Percentiles rank a stretch among this genome's conserved stretches.
Evolutionary conservation across 2,888 invertebrate species (phyloP).

Genomic region (Drosophila subsilvestris): DNA sequence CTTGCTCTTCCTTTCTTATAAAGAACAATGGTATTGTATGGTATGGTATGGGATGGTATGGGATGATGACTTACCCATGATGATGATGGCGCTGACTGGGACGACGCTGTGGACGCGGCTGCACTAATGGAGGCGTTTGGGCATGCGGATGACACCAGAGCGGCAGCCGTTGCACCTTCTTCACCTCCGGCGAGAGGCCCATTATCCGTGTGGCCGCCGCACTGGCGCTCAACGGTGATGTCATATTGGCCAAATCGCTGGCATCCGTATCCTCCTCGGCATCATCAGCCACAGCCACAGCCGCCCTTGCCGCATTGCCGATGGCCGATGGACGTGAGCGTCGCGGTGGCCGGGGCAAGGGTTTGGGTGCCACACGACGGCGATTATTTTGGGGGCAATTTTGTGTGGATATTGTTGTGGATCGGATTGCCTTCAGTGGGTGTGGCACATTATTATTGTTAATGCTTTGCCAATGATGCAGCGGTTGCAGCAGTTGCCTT

Average conservation of each 20-base stretch:
- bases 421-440: constrained; percentile 53
- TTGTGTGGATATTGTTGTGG: constrained; percentile 35
- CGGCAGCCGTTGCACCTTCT: constrained; percentile 64
- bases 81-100: constrained; percentile 26
- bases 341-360: constrained; percentile 40
- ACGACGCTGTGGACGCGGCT: constrained; percentile 18
- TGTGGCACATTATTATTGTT: constrained; percentile 47
- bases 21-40: no score
- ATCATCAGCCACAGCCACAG: background rate
- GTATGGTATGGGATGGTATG: background rate
- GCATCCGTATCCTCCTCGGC: constrained; percentile 57
- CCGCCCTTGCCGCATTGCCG: background rate
- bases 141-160: constrained; percentile 46
- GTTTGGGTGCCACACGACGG: constrained; percentile 38
- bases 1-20: constrained; percentile 17
- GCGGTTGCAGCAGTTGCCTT: constrained; percentile 31
- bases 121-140: constrained; percentile 4
- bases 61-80: constrained; percentile 32
- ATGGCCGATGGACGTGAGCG: constrained; percentile 24
- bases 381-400: constrained; percentile 17
- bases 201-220: constrained; percentile 66
- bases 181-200: constrained; percentile 71
- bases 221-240: constrained; percentile 65
- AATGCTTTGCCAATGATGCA: constrained; percentile 45
- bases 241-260: constrained; percentile 68